Evolutionary conservation across 2,888 invertebrate genomes (phyloP), one percentile per base, ranked within the genome.

Genomic region (Cerastoderma edule): DNA sequence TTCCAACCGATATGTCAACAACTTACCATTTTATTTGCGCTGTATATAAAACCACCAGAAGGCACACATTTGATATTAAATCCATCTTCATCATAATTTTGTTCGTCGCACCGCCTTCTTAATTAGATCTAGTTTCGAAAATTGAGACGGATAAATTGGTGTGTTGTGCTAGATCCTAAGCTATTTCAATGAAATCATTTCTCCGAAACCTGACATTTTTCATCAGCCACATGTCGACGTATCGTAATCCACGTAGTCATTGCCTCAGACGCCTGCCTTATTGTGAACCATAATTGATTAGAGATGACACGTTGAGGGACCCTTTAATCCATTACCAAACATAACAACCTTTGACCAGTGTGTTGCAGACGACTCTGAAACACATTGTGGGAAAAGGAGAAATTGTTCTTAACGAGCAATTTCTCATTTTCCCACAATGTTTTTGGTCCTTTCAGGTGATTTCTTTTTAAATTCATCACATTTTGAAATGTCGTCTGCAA

Each of bases 181-280:
- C n/a, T n/a, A n/a, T n/a, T n/a, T n/a, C n/a, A n/a, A n/a, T n/a
- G n/a, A 39, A 60, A 60, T 8, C 8, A 24, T 60, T 60, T 60
- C 60, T 60, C 2, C 1, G n/a, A 39, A 39, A 39, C 16, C 2
- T 13, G 10, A 8, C n/a, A 16, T 10, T 60, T 60, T 60, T 60
- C 60, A 60, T 60, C 60, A 60, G 32, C 22, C 10, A 3, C n/a
- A 3, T 60, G 60, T 39, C 16, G 19, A 60, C 60, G 60, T 60
- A 60, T 60, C 8, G 19, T 19, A 57, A 19, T 60, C 60, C 60
- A 60, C 60, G 60, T 60, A 6, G 60, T n/a, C 60, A n/a, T 50
- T 22, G 16, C 22, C 2, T 50, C 22, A 22, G 50, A 50, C 10
- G 10, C n/a, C 10, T 10, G 50, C 50, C 1, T 24, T 27, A 60